Evolutionary conservation across 2,888 invertebrate genomes (phyloP), one percentile per base, ranked within the genome.

Genomic region (Phlogophora meticulosa): DNA sequence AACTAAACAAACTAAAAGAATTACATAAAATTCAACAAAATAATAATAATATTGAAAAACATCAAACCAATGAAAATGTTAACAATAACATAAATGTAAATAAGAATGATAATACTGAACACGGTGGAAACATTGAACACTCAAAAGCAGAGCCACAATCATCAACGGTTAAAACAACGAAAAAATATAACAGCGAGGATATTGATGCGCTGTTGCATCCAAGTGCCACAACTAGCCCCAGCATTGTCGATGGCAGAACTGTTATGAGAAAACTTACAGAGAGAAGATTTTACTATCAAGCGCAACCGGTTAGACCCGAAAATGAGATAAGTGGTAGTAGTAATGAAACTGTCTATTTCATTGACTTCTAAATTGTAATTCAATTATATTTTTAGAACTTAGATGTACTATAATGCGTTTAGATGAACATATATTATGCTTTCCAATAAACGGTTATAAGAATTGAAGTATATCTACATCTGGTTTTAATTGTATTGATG

Each of bases 221-320:
- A 15, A 22, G 0, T n/a, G 24, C 0, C 13, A 38, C 42, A 11
- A 46, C 53, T 20, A 40, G 5, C 13, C 0, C 13, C 22, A 48
- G 13, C 9, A 0, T 40, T 9, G 2, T 43, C n/a, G 7, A 11
- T 10, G 32, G 24, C 32, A 58, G 9, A 24, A 4, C 22, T 11
- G 5, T 42, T 28, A 32, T 46, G 55, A 68, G 15, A 46, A 74
- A 60, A 46, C 17, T 85, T n/a, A 81, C 46, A 28, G 83, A 76
- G 48, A 82, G 61, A 36, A 85, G 78, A 46, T 84, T 88, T 59
- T 83, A 82, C 48, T 85, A 83, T 36, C 88, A 88, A 85, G 87
- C 75, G 1, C 64, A 83, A 56, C 84, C 88, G 10, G 89, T 91
- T 7, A 70, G 80, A 40, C 90, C 90, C 1, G 84, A 84, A 42